A percentile compares a stretch with the other conserved stretches of the same genome.
phyloP scores from a whole-genome alignment of 1,140 invertebrate species.

The Zophobas atratus region DNA sequence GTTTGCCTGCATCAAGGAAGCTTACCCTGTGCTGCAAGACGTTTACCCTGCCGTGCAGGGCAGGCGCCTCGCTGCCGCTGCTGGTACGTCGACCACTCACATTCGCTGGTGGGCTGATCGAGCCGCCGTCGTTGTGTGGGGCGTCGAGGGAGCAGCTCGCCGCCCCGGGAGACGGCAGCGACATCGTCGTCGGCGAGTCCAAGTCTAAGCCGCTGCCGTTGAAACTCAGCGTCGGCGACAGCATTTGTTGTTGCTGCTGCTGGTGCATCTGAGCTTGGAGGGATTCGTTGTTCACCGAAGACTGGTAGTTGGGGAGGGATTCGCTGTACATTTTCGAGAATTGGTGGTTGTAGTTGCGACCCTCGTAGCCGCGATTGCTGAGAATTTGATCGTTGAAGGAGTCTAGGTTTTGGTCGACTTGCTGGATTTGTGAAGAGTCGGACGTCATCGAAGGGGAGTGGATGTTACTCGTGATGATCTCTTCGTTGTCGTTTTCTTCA shows the following conservation, averaged over 20 bases:
- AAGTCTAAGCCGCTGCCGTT: conserved; percentile 78
- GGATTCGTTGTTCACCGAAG: conserved; percentile 59
- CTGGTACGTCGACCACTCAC: conserved; percentile 73
- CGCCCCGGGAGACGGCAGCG: conserved; percentile 81
- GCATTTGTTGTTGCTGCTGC: conserved; percentile 70
- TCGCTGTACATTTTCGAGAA: conserved; percentile 69
- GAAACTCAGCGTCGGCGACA: conserved; percentile 81
- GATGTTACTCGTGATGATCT: conserved; percentile 63
- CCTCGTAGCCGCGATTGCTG: conserved; percentile 63
- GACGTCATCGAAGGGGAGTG: conserved; percentile 75
- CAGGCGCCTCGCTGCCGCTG: conserved; percentile 63
- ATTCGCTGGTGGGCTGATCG: conserved; percentile 75
- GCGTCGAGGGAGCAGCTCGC: conserved; percentile 80
- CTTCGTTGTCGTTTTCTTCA: conserved; percentile 73
- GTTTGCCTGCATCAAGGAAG: conserved; percentile 66
- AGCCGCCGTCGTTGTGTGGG: conserved; percentile 72
- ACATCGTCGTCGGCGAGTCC: conserved; percentile 84
- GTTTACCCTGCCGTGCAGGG: conserved; percentile 79
- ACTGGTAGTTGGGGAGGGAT: conserved; percentile 64
- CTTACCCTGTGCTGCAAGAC: conserved; percentile 91
- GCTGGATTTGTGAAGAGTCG: conserved; percentile 70
- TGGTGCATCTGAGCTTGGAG: conserved; percentile 79
- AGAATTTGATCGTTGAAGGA: conserved; percentile 66
- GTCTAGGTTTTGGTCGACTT: conserved; percentile 71
- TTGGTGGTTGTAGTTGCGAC: conserved; percentile 62